These are phyloP conservation scores for Trichopria drosophilae DNA, from an alignment of 2,888 invertebrate genomes.

Conservation along the genomic window DNA sequence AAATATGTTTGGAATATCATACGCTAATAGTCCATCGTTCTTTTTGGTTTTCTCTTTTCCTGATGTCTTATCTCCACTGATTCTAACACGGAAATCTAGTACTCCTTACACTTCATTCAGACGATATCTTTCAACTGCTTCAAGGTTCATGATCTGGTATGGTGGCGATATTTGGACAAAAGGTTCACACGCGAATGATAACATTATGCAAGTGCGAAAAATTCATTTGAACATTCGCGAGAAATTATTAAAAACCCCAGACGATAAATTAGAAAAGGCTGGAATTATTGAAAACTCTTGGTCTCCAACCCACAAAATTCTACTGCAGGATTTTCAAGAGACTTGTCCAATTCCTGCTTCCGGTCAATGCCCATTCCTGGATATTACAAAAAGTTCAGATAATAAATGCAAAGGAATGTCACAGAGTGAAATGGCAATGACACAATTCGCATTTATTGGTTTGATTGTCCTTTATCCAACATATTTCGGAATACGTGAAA, in stretches of 20 bases:
- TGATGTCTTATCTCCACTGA: conserved; percentile 56
- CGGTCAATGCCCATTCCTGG: too few species aligned
- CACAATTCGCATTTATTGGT: too few species aligned
- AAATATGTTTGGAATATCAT: conserved; percentile 50
- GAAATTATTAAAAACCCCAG: conserved; percentile 38
- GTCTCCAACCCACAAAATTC: conserved; percentile 29
- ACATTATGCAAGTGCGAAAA: conserved; percentile 56
- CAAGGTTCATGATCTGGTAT: conserved; percentile 60
- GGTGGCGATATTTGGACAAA: conserved; percentile 59
- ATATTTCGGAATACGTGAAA: too few species aligned
- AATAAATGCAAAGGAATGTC: too few species aligned
- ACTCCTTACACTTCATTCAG: conserved; percentile 57
- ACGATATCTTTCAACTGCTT: conserved; percentile 59
- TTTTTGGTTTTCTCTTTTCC: conserved; percentile 54
- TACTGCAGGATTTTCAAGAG: too few species aligned
- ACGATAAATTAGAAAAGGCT: conserved; percentile 36
- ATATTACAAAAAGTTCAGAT: too few species aligned
- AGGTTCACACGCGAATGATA: conserved; percentile 55
- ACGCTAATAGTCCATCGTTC: conserved; percentile 55
- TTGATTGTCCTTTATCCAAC: too few species aligned
- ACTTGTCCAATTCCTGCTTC: too few species aligned
- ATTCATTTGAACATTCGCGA: conserved; percentile 54
- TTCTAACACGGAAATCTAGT: conserved; percentile 59
- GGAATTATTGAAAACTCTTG: conserved; percentile 34
- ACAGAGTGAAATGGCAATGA: too few species aligned